Base-by-base conservation (phyloP, 2,888 invertebrate species). In the Cantharis flavilabris region DNA sequence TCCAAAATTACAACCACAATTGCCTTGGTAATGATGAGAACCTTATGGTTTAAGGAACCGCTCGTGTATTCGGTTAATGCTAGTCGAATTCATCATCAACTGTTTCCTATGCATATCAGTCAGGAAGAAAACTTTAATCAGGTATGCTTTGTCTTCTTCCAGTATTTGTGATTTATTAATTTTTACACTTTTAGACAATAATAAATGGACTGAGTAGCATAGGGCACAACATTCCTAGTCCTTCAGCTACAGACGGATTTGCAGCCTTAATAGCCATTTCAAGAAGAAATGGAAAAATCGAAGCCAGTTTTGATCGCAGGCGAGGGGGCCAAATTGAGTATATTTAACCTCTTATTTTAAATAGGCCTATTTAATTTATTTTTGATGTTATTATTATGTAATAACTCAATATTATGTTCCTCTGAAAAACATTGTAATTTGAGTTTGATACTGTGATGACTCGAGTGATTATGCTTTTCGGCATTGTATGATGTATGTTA, bases 1-100 rank as follows among this genome's bases (percentile, higher is more conserved):
- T 94, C 95, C 0, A 95, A 94, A 88, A 98, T 98, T 80, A 96
- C 96, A 3, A 95, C 96, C 0, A 92, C 95, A 78, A 92, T 95
- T 3, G 92, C 94, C 9, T 86, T 92, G 88, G 95, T 95, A 1
- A 86, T 90, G 9, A 84, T 91, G 14, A 88, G 90, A 62, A 88
- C 90, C 81, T 84, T 93, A n/a, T 92, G 91, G 90, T 90, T 92
- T 82, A 89, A 89, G 49, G 87, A 90, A 80, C 87, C 88, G 23
- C 87, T 93, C 16, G 87, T 90, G 78, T 85, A 89, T 69, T 90
- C 92, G 0, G 89, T 92, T 23, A 89, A 90, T 81, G 88, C 88
- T 1, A 88, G 89, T 14, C 87, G 93, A 76, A 79, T 93, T 5
- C 93, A 94, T 84, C 93, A 93, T 84, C 93, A 94, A 83, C 88